A percentile compares a stretch with the other conserved stretches of the same genome.
Evolutionary conservation across 2,797 vertebrate species (phyloP).

Genomic region (Cryptoblepharus egeriae): DNA sequence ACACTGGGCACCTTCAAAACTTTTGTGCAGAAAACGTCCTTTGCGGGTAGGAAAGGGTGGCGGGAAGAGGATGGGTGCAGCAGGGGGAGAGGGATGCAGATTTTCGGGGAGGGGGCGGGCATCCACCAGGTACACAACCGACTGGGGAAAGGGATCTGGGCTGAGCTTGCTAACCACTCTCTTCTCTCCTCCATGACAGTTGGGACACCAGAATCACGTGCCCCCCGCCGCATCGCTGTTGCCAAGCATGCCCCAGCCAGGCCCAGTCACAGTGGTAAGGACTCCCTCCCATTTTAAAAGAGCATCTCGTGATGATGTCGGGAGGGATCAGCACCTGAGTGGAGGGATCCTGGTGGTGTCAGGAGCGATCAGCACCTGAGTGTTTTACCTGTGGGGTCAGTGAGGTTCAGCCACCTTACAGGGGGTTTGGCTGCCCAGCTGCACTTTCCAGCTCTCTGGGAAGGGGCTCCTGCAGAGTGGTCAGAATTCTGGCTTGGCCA

Average conservation of each 20-base stretch:
- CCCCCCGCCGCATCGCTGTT: constrained; percentile 71
- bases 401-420: neutral
- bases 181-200: neutral
- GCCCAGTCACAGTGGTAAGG: neutral
- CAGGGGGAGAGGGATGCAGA: rapidly evolving
- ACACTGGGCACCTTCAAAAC: constrained; percentile 87
- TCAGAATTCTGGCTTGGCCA: too few species aligned
- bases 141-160: too few species aligned
- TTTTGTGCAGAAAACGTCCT: constrained; percentile 82
- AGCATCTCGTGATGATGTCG: too few species aligned
- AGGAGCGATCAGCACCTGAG: too few species aligned
- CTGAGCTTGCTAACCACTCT: too few species aligned
- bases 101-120: too few species aligned
- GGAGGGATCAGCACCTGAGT: too few species aligned
- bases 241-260: constrained; percentile 25
- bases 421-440: neutral
- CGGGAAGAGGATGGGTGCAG: rapidly evolving
- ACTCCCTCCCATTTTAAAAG: too few species aligned
- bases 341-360: too few species aligned
- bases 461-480: too few species aligned
- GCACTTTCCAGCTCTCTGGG: too few species aligned
- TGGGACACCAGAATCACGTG: constrained; percentile 45
- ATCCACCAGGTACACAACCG: neutral
- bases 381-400: neutral
- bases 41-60: constrained; percentile 66